These are phyloP conservation scores for Geococcyx californianus DNA, from an alignment of 2,113 vertebrate species.

Conservation along the genomic window DNA sequence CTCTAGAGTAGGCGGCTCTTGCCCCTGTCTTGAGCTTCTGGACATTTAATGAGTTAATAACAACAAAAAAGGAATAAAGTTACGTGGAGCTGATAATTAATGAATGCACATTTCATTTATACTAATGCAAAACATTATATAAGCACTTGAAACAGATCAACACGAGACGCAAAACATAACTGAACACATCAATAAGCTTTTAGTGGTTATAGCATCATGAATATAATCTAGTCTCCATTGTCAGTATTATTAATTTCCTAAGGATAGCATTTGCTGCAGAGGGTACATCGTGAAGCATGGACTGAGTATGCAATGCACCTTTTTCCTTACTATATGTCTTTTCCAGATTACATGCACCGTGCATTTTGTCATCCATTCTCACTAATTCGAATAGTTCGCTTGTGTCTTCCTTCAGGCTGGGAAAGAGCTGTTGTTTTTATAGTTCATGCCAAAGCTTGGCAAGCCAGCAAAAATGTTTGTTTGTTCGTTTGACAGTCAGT, in stretches of 20 bases:
- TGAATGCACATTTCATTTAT: neutral
- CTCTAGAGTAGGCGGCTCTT: neutral
- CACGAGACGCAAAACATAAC: neutral
- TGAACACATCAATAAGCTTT: neutral
- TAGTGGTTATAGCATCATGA: neutral
- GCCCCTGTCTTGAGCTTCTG: neutral
- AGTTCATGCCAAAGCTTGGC: conserved; percentile 28
- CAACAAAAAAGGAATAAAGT: neutral
- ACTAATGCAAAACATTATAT: neutral
- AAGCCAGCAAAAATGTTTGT: conserved; percentile 13
- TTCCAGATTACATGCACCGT: neutral
- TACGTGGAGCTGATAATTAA: neutral
- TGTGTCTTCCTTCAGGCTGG: conserved; percentile 7
- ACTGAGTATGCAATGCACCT: neutral
- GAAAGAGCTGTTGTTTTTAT: neutral
- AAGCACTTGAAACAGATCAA: neutral
- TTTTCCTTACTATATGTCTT: neutral
- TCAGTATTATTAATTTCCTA: neutral
- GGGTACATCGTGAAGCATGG: neutral
- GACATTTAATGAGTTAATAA: neutral
- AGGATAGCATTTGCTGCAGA: neutral
- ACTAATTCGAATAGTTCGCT: neutral
- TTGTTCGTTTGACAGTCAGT: neutral
- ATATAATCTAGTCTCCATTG: neutral
- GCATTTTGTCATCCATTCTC: neutral